phyloP scores from a whole-genome alignment of 2,888 invertebrate genomes.

The Perithous albicinctus region DNA sequence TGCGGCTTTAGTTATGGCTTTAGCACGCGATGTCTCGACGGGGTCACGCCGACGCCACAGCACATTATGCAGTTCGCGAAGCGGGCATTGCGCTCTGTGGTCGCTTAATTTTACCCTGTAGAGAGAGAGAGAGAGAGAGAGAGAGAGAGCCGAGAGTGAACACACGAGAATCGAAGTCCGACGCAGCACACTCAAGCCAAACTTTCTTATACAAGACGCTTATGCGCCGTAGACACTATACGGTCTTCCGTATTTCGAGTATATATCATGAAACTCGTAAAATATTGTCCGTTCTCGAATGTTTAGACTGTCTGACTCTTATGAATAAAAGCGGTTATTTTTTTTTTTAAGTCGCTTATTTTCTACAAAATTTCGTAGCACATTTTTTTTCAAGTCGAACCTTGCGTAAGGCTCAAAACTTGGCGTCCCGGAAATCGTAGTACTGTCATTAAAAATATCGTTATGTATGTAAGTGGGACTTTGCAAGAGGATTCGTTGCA shows the following conservation, averaged over 20 bases:
- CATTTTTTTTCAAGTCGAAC: too few species aligned
- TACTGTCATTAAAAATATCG: too few species aligned
- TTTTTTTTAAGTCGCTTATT: not conserved
- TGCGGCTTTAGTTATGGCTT: conserved; percentile 77
- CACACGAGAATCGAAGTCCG: not conserved
- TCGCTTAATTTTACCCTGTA: conserved; percentile 74
- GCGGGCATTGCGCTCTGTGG: conserved; percentile 68
- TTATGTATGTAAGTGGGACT: too few species aligned
- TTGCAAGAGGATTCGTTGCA: too few species aligned
- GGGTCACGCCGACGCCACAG: conserved; percentile 70
- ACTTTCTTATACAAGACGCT: conserved; percentile 34
- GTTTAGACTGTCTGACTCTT: too few species aligned
- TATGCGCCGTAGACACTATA: not conserved
- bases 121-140: too few species aligned
- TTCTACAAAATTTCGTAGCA: too few species aligned
- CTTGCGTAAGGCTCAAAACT: too few species aligned
- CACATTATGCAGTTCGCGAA: conserved; percentile 75
- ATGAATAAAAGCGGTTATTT: not conserved
- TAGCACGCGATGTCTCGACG: conserved; percentile 77
- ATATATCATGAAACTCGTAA: conserved; percentile 31
- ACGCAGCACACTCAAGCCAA: conserved; percentile 38
- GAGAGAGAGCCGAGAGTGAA: too few species aligned
- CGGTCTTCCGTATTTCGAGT: conserved; percentile 37
- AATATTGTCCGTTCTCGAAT: conserved; percentile 14
- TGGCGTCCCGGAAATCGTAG: too few species aligned